Percentiles rank a stretch among this genome's conserved stretches.
These are phyloP conservation scores for Neotoma lepida DNA, from an alignment of 2,113 vertebrate genomes.

Conservation along the genomic window DNA sequence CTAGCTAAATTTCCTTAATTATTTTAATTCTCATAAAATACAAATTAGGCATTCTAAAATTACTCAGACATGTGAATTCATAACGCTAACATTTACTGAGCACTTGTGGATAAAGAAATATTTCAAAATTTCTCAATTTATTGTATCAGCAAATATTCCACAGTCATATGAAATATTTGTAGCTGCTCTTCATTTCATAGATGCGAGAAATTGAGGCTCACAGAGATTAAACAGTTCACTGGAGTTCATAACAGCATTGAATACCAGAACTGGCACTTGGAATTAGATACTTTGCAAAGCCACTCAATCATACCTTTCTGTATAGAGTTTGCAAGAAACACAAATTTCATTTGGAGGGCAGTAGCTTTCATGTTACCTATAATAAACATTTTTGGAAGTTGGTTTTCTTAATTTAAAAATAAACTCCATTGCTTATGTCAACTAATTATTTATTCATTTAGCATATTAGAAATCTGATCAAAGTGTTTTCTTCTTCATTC, in stretches of 20 bases:
- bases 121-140: not conserved
- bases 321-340: not conserved
- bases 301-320: not conserved
- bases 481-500: not conserved
- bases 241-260: not conserved
- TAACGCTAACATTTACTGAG: not conserved
- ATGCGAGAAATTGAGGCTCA: not conserved
- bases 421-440: not conserved
- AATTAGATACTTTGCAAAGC: not conserved
- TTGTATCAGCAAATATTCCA: not conserved
- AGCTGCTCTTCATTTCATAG: conserved; percentile 5
- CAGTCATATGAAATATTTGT: not conserved
- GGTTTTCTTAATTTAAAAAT: conserved; percentile 5
- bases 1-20: not conserved
- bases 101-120: not conserved
- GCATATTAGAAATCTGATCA: not conserved
- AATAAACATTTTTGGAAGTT: not conserved
- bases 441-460: not conserved
- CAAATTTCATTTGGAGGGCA: not conserved
- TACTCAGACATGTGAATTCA: not conserved
- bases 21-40: not conserved
- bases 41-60: not conserved
- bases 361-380: not conserved
- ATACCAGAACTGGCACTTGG: not conserved
- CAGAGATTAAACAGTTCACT: not conserved